phyloP scores from a whole-genome alignment of 2,888 invertebrate genomes.

The Tipula unca region DNA sequence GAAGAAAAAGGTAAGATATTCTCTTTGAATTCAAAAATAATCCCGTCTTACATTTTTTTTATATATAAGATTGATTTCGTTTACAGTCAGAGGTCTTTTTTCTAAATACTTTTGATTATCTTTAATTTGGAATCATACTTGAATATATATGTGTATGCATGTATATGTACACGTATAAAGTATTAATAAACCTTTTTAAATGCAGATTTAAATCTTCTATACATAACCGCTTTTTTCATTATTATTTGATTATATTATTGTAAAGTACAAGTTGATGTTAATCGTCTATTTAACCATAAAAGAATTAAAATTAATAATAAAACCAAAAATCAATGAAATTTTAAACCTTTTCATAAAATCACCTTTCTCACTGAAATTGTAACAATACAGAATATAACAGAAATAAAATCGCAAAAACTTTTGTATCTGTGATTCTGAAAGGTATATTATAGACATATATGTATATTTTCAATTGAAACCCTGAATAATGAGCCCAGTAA shows the following conservation, averaged over 20 bases:
- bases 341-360: background rate
- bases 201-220: slow-evolving; percentile 8
- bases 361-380: background rate
- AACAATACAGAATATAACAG: background rate
- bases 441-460: background rate
- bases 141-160: background rate
- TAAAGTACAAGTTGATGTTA: background rate
- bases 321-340: background rate
- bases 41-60: background rate
- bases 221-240: background rate
- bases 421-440: slow-evolving; percentile 2
- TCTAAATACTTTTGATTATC: slow-evolving; percentile 8
- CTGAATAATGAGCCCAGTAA: background rate
- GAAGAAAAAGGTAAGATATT: background rate
- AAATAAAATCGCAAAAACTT: background rate
- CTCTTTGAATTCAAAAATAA: background rate
- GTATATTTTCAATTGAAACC: background rate
- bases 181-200: slow-evolving; percentile 2
- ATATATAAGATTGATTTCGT: background rate
- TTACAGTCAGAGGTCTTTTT: slow-evolving; percentile 14
- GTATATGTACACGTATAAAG: background rate
- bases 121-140: background rate
- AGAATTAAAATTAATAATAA: background rate
- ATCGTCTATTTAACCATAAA: background rate
- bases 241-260: background rate